Conservation (phyloP, 2,888 invertebrate species). For the Megalurothrips usitatus region DNA sequence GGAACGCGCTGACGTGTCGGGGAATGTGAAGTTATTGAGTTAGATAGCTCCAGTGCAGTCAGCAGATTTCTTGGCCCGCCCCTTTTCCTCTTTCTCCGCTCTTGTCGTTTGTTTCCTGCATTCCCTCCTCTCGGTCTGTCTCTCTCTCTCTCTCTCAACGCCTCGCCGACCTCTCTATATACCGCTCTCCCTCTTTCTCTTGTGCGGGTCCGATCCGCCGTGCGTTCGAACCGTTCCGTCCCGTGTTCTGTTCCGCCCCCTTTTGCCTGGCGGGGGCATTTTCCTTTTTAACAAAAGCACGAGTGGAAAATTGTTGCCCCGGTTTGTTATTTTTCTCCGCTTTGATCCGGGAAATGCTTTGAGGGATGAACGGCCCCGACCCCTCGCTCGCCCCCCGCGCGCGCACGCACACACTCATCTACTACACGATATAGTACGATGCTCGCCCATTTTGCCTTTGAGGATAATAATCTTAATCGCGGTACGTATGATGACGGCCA, state of each 20-base stretch:
- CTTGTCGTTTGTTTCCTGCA: neutral
- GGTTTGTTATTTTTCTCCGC: neutral
- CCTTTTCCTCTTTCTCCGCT: neutral
- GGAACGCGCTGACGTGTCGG: neutral
- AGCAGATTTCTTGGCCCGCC: neutral
- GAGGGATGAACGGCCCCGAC: neutral
- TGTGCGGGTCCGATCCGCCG: neutral
- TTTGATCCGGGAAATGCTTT: neutral
- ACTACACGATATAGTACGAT: too few species aligned
- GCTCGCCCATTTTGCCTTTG: neutral
- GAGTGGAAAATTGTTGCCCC: too few species aligned
- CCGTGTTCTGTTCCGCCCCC: neutral
- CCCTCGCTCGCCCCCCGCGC: too few species aligned
- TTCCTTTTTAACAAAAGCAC: neutral
- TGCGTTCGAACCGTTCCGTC: neutral
- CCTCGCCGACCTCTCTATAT: neutral
- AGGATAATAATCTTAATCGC: conserved; percentile 18
- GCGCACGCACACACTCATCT: neutral
- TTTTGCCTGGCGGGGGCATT: neutral
- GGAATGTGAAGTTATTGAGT: conserved; percentile 19
- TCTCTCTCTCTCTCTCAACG: neutral
- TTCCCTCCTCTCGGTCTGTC: neutral
- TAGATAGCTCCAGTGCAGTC: neutral
- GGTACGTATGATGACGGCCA: neutral
- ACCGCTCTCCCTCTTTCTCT: neutral